These are phyloP conservation scores for Pelodytes ibericus DNA, from an alignment of 2,797 vertebrate species.

Conservation along the genomic window DNA sequence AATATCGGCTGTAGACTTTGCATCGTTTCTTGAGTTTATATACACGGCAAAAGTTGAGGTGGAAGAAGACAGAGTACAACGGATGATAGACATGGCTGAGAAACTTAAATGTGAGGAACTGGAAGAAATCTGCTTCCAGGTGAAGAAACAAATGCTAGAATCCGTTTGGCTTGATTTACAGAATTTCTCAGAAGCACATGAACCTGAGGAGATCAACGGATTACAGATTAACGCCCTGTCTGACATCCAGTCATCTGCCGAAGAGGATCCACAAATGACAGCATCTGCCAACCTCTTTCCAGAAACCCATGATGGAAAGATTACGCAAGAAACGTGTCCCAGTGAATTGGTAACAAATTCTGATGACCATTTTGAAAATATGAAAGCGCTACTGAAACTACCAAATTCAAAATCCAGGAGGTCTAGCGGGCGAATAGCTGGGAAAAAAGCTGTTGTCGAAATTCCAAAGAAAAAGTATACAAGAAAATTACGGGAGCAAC, in stretches of 20 bases:
- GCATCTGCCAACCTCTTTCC: slow-evolving; percentile 19
- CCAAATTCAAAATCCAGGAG: slow-evolving; percentile 71
- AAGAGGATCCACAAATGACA: not conserved
- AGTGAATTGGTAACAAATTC: slow-evolving; percentile 34
- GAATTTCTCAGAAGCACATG: slow-evolving; percentile 73
- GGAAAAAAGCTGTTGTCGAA: slow-evolving; percentile 78
- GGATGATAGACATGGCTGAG: slow-evolving; percentile 80
- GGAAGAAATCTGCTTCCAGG: slow-evolving; percentile 79
- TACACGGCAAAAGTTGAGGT: slow-evolving; percentile 89
- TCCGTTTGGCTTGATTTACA: slow-evolving; percentile 77
- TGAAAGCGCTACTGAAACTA: slow-evolving; percentile 65
- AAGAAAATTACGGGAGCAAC: slow-evolving; percentile 69
- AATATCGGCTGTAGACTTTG: slow-evolving; percentile 79
- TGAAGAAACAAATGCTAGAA: slow-evolving; percentile 78
- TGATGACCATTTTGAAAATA: slow-evolving; percentile 67
- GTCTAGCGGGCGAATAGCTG: slow-evolving; percentile 74
- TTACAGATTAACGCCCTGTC: not conserved
- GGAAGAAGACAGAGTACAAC: slow-evolving; percentile 75
- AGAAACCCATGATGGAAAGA: not conserved
- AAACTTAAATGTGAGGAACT: slow-evolving; percentile 87
- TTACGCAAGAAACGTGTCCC: not conserved
- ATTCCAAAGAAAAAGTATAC: slow-evolving; percentile 79
- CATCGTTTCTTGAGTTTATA: slow-evolving; percentile 88
- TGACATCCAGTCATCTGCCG: slow-evolving; percentile 23
- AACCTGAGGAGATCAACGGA: slow-evolving; percentile 53